These are phyloP conservation scores for Tetranychus truncatus DNA, from an alignment of 2,888 invertebrate species.

Conservation along the genomic window DNA sequence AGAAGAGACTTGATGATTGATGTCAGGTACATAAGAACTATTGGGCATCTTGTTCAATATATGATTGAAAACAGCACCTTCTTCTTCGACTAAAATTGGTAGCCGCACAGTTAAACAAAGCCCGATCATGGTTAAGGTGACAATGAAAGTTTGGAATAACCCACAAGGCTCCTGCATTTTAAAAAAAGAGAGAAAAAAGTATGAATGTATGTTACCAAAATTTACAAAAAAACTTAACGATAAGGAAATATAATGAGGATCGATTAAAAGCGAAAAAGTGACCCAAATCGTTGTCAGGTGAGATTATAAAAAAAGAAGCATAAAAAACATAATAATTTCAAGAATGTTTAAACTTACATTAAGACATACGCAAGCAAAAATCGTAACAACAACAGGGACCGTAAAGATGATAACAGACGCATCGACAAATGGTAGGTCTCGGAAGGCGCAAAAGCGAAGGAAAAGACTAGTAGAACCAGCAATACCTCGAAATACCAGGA, in stretches of 20 bases:
- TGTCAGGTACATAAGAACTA: neutral
- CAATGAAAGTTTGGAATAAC: slow-evolving; percentile 61
- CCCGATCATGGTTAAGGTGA: slow-evolving; percentile 61
- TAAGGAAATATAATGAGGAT: neutral
- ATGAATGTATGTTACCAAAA: neutral
- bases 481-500: slow-evolving; percentile 58
- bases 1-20: too few species aligned
- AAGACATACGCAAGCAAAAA: slow-evolving; percentile 45
- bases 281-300: neutral
- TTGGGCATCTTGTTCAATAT: slow-evolving; percentile 11
- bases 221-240: neutral
- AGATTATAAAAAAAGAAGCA: neutral
- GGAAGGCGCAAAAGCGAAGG: slow-evolving; percentile 75
- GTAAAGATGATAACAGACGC: slow-evolving; percentile 79
- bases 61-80: neutral
- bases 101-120: slow-evolving; percentile 70
- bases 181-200: neutral
- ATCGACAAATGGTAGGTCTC: slow-evolving; percentile 75
- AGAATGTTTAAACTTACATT: slow-evolving; percentile 34
- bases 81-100: slow-evolving; percentile 51
- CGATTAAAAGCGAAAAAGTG: neutral
- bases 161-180: slow-evolving; percentile 52
- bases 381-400: slow-evolving; percentile 74
- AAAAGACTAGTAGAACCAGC: slow-evolving; percentile 73
- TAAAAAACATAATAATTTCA: neutral